Percentiles rank a stretch among this genome's conserved stretches.
Evolutionary conservation across 2,888 invertebrate species (phyloP).

Genomic region (Pachymerium ferrugineum): DNA sequence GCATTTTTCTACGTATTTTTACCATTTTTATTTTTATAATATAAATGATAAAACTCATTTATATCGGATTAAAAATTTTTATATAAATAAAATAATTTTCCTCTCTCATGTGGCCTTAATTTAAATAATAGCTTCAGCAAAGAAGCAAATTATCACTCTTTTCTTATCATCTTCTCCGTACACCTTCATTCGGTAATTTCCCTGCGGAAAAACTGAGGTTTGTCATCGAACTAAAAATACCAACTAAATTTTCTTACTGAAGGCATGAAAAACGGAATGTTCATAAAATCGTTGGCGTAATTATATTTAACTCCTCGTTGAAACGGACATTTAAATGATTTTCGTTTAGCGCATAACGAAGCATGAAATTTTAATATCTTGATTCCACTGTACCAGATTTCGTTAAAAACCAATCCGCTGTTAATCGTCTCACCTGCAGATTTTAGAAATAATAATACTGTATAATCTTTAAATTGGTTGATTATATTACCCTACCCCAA

Average conservation of each 20-base stretch:
- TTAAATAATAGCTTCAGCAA: not conserved
- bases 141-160: not conserved
- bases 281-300: not conserved
- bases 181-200: not conserved
- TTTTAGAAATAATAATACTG: too few relatives aligned
- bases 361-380: not conserved
- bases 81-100: too few relatives aligned
- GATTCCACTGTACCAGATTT: not conserved
- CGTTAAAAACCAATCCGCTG: not conserved
- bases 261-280: not conserved
- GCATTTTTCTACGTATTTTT: too few relatives aligned
- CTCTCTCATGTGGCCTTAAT: too few relatives aligned
- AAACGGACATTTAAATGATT: not conserved
- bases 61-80: too few relatives aligned
- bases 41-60: constrained; percentile 10
- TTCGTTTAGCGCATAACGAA: not conserved
- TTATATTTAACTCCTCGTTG: not conserved
- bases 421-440: not conserved
- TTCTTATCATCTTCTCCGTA: not conserved
- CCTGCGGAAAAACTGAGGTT: not conserved
- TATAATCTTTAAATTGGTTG: too few relatives aligned
- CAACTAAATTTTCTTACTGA: not conserved
- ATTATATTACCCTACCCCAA: too few relatives aligned
- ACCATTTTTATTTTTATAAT: not conserved
- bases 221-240: not conserved